Evolutionary conservation across 2,797 vertebrate genomes (phyloP), one percentile per base, ranked within the genome.

Genomic region (Intellagama lesueurii): DNA sequence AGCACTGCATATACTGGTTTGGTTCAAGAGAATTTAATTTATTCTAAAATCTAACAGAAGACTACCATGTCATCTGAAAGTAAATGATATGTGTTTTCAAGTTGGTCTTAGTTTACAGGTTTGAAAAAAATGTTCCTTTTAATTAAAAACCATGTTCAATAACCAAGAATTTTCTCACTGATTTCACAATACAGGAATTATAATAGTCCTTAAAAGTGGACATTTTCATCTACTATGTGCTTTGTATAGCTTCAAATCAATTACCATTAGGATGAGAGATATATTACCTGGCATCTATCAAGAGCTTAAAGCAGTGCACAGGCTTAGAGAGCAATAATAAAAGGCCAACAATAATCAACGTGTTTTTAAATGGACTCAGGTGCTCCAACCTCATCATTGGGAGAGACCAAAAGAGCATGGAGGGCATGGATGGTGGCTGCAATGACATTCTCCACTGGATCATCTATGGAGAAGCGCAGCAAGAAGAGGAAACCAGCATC

Each of bases 401-500:
- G 92, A 76, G 97, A 98, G 95, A 99, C 98, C 70, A 99, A 96
- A 60, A 99, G 96, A 28, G 97, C 97, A 87, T 90, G 97, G 4
- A 99, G 97, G 17, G 98, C 97, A 9, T 95, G 97, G 88, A 98
- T 93, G 0, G 98, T 97, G 0, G 98, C 98, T 87, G 98, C 97
- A 90, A 99, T 97, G 91, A 98, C 98, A 72, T 98, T 98, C 78
- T 98, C 98, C 88, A 98, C 97, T 0, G 96, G 60, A 85, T 99
- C 98, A 44, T 99, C 99, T 97, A 99, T 92, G 0, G 98, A 98
- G 94, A 98, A 99, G 89, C 99, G 98, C 73, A 99, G 96, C 89
- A 99, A 95, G 96, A 99, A 99, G 78, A 99, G 97, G 93, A 99
- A 98, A 14, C 99, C 99, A 2, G 99, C 98, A 32, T 99, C 99